A percentile compares a stretch with the other conserved stretches of the same genome.
phyloP scores from a whole-genome alignment of 2,888 invertebrate genomes.

The Imbricaverruca yamaguchii region DNA sequence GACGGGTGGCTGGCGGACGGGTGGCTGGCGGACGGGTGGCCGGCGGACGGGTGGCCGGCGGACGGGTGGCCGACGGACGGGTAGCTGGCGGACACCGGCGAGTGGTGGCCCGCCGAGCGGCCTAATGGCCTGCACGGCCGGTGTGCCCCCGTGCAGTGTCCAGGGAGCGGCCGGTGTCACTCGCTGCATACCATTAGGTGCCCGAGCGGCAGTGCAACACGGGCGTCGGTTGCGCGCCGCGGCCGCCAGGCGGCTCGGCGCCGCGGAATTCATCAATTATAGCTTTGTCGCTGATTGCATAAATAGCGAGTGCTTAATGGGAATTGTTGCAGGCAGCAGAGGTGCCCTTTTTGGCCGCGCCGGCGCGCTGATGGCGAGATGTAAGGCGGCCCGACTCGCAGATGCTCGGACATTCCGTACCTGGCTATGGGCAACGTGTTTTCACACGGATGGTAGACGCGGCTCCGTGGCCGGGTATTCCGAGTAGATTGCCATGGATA shows the following conservation, averaged over 20 bases:
- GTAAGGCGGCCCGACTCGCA: too few species aligned
- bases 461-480: not conserved
- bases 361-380: too few species aligned
- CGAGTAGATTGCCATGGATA: too few species aligned
- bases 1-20: too few species aligned
- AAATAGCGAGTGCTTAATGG: not conserved
- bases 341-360: too few species aligned
- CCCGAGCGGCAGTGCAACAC: not conserved
- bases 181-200: not conserved
- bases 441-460: not conserved
- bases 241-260: not conserved
- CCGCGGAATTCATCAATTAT: not conserved
- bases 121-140: not conserved
- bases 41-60: too few species aligned
- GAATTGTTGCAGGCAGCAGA: not conserved
- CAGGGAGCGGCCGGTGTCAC: not conserved
- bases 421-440: too few species aligned
- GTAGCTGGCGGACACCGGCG: too few species aligned
- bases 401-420: too few species aligned
- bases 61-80: too few species aligned
- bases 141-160: not conserved
- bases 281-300: not conserved
- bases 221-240: not conserved
- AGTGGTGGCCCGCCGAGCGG: too few species aligned
- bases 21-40: too few species aligned